Evolutionary conservation across 2,888 invertebrate species (phyloP).

Genomic region (Drosophila neonasuta): DNA sequence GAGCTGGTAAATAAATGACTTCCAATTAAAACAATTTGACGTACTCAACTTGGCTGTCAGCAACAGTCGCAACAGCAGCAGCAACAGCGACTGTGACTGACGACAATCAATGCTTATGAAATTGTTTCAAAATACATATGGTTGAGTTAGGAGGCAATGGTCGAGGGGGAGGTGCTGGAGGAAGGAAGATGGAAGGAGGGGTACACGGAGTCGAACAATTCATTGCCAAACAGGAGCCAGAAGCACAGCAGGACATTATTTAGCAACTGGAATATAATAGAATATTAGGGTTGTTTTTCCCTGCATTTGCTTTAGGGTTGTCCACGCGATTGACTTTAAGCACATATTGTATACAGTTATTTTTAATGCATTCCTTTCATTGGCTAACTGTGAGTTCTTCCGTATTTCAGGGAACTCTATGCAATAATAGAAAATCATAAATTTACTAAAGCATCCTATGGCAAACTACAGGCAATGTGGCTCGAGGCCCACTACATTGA

Average conservation of each 20-base stretch:
- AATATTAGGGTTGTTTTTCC: slow-evolving; percentile 34
- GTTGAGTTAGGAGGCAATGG: slow-evolving; percentile 8
- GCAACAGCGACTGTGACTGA: slow-evolving; percentile 22
- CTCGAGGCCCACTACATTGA: slow-evolving; percentile 96
- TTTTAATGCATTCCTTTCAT: slow-evolving; percentile 7
- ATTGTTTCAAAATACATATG: slow-evolving; percentile 70
- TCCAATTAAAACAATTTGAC: slow-evolving; percentile 75
- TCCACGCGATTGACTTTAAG: slow-evolving; percentile 13
- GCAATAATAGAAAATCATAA: slow-evolving; percentile 94
- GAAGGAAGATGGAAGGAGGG: background rate
- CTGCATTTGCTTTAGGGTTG: slow-evolving; percentile 16
- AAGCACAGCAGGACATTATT: slow-evolving; percentile 48
- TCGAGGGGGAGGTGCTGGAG: background rate
- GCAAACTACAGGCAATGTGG: slow-evolving; percentile 95
- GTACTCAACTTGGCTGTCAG: slow-evolving; percentile 65
- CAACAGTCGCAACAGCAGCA: slow-evolving; percentile 41
- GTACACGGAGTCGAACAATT: slow-evolving; percentile 29
- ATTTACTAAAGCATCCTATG: slow-evolving; percentile 94
- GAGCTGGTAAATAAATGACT: slow-evolving; percentile 67
- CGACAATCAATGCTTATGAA: slow-evolving; percentile 65
- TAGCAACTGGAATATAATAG: slow-evolving; percentile 1
- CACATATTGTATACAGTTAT: background rate
- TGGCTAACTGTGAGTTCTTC: slow-evolving; percentile 24
- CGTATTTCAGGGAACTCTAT: slow-evolving; percentile 88
- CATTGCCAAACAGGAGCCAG: slow-evolving; percentile 24